Evolutionary conservation across 2,797 vertebrate genomes (phyloP), one percentile per base, ranked within the genome.

Genomic region (Dermochelys coriacea): DNA sequence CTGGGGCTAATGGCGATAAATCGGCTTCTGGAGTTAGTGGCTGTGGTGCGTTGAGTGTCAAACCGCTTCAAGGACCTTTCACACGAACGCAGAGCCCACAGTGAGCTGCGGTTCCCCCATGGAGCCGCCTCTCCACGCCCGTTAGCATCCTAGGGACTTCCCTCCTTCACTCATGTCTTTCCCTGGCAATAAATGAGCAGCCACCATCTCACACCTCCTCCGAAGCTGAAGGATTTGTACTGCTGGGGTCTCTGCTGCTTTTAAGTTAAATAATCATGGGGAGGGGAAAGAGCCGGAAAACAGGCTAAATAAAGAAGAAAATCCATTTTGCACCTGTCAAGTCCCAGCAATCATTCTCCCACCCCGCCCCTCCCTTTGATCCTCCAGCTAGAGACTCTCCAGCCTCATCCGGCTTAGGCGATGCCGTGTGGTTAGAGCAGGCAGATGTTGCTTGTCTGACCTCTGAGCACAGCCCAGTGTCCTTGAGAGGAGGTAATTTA

Each of bases 301-400:
- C 0, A 1, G 93, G 95, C 78, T 97, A 96, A 97, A 95, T 92
- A 96, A 96, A 96, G 96, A 96, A 96, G 95, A 97, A 97, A 97
- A 97, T 97, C 94, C 95, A 96, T 97, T 97, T 96, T 96, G 82
- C 85, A 55, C 94, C 97, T 97, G 96, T 85, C 91, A 96, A 94
- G 87, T 96, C 93, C 95, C 95, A 96, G 94, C 91, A 97, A 96
- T 95, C 95, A 82, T 94, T 93, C 91, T 95, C 81, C 91, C 88
- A 2, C 89, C 86, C 78, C 91, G 75, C 80, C 41, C 94, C 95
- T 95, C 96, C 94, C 81, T 79, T 97, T 93, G 54, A 27, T 59
- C 83, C 79, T 59, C 83, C 79, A 93, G 85, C 61, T 52, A 41
- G 93, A 94, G 88, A 61, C 50, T 74, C 88, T 4, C 1, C 93